Evolutionary conservation across 2,113 vertebrate genomes (phyloP).

Genomic region (Prionailurus viverrinus): DNA sequence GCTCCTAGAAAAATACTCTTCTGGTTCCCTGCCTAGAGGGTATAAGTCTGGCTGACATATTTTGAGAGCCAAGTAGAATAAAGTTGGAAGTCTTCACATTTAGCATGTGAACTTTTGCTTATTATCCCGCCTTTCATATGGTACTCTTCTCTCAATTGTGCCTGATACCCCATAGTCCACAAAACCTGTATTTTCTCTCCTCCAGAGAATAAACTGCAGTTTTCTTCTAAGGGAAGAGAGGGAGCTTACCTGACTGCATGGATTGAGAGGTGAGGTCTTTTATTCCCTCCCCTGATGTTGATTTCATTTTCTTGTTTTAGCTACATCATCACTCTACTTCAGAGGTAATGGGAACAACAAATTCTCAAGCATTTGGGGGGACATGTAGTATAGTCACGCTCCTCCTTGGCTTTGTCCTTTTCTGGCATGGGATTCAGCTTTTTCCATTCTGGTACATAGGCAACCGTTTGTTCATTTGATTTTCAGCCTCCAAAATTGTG

Average conservation of each 20-base stretch:
- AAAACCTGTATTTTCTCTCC: conserved; percentile 1
- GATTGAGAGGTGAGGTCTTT: not conserved
- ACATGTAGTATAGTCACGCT: not conserved
- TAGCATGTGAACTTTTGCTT: not conserved
- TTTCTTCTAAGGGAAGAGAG: not conserved
- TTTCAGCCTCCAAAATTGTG: conserved; percentile 1
- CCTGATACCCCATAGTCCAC: not conserved
- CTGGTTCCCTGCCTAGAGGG: not conserved
- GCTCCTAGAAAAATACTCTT: conserved; percentile 31
- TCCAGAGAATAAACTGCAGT: not conserved
- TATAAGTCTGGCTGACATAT: not conserved
- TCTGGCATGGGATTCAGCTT: not conserved
- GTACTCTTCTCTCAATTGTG: not conserved
- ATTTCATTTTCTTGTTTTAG: conserved; percentile 17
- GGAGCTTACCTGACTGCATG: not conserved
- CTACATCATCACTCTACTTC: not conserved
- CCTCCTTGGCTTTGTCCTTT: not conserved
- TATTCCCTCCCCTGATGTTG: not conserved
- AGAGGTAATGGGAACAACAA: not conserved
- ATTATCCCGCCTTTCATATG: not conserved
- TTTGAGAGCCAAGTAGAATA: not conserved
- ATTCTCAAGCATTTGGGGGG: not conserved
- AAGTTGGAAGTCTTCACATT: conserved; percentile 30
- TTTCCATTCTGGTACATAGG: not conserved
- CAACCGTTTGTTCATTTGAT: conserved; percentile 3